A percentile compares a stretch with the other conserved stretches of the same genome.
Conservation (phyloP, 2,113 vertebrate genomes). For the Lasiurus cinereus region DNA sequence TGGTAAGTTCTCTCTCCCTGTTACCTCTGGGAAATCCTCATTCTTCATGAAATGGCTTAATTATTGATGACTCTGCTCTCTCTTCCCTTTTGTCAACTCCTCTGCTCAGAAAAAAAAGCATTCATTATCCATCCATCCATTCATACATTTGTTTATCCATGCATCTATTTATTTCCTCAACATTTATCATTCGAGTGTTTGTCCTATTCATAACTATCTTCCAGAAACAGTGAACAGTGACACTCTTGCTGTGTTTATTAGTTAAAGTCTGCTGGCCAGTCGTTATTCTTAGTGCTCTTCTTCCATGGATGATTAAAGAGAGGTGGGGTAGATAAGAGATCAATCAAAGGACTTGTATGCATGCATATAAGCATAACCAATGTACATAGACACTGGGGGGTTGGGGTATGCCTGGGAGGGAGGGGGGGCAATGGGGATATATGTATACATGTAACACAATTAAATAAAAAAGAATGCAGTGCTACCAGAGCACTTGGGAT, state of each 20-base stretch:
- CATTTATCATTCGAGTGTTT: slow-evolving; percentile 13
- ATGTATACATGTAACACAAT: no score
- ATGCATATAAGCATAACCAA: no score
- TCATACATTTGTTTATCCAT: background rate
- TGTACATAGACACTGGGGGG: no score
- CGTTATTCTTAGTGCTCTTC: background rate
- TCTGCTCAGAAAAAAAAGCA: background rate
- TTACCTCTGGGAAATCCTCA: background rate
- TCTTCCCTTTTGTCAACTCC: background rate
- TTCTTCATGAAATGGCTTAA: background rate
- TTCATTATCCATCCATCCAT: background rate
- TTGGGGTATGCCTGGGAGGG: no score
- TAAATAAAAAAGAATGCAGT: background rate
- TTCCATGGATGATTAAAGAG: background rate
- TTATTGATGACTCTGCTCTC: background rate
- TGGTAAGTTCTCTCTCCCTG: background rate
- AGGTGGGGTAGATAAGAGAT: no score
- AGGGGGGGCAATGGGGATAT: no score
- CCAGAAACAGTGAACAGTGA: background rate
- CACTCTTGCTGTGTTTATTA: background rate
- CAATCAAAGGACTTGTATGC: no score
- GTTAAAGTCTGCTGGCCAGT: background rate
- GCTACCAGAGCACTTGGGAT: background rate
- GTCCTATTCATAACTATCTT: background rate
- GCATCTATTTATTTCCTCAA: background rate